Evolutionary conservation across 2,888 invertebrate genomes (phyloP).

Genomic region (Bombyx huttoni): DNA sequence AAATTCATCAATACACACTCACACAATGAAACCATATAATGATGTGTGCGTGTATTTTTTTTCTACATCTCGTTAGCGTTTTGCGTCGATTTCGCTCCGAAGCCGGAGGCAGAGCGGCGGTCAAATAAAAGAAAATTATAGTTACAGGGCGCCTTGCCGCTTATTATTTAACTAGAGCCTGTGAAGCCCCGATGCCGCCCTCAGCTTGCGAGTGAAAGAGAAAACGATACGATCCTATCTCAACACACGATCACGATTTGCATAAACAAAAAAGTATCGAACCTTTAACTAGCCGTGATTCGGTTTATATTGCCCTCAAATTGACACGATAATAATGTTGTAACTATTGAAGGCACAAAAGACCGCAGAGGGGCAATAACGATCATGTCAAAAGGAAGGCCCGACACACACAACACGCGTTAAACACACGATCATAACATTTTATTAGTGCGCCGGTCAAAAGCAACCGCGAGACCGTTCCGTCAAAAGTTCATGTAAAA

Average conservation of each 20-base stretch:
- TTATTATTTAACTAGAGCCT: constrained; percentile 66
- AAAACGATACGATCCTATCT: constrained; percentile 21
- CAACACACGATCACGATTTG: constrained; percentile 24
- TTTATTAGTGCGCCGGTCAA: constrained; percentile 70
- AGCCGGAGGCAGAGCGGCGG: constrained; percentile 42
- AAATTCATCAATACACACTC: constrained; percentile 38
- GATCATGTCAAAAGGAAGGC: constrained; percentile 68
- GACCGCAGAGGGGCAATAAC: constrained; percentile 66
- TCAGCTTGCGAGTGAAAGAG: constrained; percentile 29
- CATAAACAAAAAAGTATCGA: constrained; percentile 28
- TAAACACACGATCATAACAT: constrained; percentile 72
- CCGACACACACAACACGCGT: constrained; percentile 68
- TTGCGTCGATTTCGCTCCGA: constrained; percentile 39
- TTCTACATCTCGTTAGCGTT: constrained; percentile 56
- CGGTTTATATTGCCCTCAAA: constrained; percentile 55
- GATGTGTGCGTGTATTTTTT: constrained; percentile 47
- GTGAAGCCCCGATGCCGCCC: constrained; percentile 55
- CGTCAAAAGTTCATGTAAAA: constrained; percentile 66
- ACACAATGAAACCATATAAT: constrained; percentile 26
- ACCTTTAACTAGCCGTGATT: constrained; percentile 48
- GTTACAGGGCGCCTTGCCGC: constrained; percentile 57
- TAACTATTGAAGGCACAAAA: constrained; percentile 58
- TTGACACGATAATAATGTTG: constrained; percentile 67
- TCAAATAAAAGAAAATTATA: constrained; percentile 62
- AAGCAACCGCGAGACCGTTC: constrained; percentile 65